Conservation (phyloP, 1,140 invertebrate genomes). For the Tyrophagus putrescentiae region DNA sequence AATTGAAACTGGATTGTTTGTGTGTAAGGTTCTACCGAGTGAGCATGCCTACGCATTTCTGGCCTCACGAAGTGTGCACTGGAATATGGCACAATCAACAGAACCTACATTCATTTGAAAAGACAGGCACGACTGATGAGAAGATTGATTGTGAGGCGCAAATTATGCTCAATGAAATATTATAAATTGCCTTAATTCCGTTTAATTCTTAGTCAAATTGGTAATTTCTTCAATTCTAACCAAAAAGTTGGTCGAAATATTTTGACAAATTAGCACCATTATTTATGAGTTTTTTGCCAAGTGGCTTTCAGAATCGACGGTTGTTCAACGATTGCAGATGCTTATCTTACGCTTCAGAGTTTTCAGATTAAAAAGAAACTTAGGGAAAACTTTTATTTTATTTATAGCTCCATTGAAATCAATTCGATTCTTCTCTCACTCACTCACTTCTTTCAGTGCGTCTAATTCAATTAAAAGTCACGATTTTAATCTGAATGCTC, state of each 20-base stretch:
- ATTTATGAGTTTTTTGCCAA: conserved; percentile 3
- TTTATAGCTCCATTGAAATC: conserved; percentile 2
- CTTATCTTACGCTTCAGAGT: not conserved
- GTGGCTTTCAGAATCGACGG: no score
- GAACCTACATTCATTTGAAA: no score
- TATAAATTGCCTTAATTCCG: conserved; percentile 12
- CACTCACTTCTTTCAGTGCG: not conserved
- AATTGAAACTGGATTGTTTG: no score
- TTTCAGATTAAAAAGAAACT: not conserved
- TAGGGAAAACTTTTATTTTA: not conserved
- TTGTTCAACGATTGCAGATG: not conserved
- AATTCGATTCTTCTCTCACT: not conserved
- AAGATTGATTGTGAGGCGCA: conserved; percentile 3
- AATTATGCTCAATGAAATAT: conserved; percentile 13
- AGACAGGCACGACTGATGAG: not conserved
- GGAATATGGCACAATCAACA: no score
- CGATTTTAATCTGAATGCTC: not conserved
- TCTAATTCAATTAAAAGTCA: conserved; percentile 14
- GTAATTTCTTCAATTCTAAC: not conserved
- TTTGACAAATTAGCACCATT: conserved; percentile 5
- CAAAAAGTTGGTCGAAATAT: not conserved
- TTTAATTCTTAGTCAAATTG: not conserved
- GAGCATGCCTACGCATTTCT: no score
- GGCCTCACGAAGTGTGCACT: no score
- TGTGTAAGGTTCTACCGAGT: no score